Evolutionary conservation across 2,113 vertebrate species (phyloP).

Genomic region (Scomber scombrus): DNA sequence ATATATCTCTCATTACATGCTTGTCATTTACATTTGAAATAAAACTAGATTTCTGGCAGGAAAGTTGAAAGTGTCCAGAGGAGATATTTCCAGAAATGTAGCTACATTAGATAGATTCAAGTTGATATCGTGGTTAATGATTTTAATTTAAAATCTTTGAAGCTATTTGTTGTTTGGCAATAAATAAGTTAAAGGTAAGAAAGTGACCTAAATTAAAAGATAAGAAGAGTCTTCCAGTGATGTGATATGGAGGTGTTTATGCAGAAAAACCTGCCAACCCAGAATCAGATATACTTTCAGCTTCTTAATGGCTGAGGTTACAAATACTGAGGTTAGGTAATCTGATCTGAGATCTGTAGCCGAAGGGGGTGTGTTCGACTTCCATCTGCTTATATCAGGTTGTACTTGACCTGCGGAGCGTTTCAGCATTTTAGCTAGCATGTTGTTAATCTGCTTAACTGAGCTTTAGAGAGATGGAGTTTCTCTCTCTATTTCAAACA

Average conservation of each 20-base stretch:
- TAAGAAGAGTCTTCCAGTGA: too few relatives aligned
- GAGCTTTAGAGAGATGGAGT: constrained; percentile 70
- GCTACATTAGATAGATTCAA: too few relatives aligned
- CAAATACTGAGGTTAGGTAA: constrained; percentile 40
- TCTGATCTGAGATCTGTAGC: constrained; percentile 63
- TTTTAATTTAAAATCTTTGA: too few relatives aligned
- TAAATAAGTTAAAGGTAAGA: too few relatives aligned
- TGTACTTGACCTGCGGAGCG: constrained; percentile 61
- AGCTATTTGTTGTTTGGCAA: too few relatives aligned
- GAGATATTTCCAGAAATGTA: too few relatives aligned
- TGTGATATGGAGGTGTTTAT: constrained; percentile 30
- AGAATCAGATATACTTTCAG: constrained; percentile 33
- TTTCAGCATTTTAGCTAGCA: constrained; percentile 70
- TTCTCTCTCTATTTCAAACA: constrained; percentile 49
- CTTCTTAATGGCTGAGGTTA: constrained; percentile 14
- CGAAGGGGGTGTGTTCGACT: constrained; percentile 14
- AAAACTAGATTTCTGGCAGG: too few relatives aligned
- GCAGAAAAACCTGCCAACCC: constrained; percentile 35
- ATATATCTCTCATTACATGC: too few relatives aligned
- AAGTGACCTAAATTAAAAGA: too few relatives aligned
- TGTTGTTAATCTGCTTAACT: constrained; percentile 79
- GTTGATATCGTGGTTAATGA: too few relatives aligned
- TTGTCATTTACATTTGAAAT: too few relatives aligned
- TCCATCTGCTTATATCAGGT: constrained; percentile 59
- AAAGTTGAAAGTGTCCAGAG: too few relatives aligned